These are phyloP conservation scores for Ianthella basta DNA, from an alignment of 37 sponge, comb jelly and placozoan species.

Conservation along the genomic window DNA sequence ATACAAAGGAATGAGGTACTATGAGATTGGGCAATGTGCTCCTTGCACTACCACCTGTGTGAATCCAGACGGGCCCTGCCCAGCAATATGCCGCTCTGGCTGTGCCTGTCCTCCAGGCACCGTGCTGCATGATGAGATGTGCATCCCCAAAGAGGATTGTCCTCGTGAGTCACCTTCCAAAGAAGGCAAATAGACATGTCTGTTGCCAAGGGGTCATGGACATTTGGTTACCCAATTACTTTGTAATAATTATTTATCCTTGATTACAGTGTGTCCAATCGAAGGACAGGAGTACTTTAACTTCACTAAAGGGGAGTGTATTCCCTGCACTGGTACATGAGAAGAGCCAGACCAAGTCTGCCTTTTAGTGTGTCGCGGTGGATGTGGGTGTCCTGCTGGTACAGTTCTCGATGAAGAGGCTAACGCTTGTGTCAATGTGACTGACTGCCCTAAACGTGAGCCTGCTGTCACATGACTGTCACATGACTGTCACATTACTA, in stretches of 20 bases:
- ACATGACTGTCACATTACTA: no score
- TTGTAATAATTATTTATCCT: no score
- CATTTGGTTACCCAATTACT: no score
- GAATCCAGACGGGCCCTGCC: constrained; percentile 41
- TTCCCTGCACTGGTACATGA: constrained; percentile 41
- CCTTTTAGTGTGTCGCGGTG: constrained; percentile 17
- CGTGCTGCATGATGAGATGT: constrained; percentile 26
- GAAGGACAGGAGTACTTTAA: constrained; percentile 24
- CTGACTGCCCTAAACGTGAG: not conserved
- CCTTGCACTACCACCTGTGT: constrained; percentile 41
- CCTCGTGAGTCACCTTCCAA: no score
- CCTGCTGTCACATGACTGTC: no score
- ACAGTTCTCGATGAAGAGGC: constrained; percentile 25
- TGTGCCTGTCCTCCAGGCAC: constrained; percentile 46
- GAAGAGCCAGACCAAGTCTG: constrained; percentile 44
- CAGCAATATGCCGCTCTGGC: constrained; percentile 25
- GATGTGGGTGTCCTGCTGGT: constrained; percentile 47
- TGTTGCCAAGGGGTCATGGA: no score
- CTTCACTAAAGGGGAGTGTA: not conserved
- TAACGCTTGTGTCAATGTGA: not conserved
- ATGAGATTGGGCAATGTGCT: not conserved
- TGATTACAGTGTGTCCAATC: not conserved
- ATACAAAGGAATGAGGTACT: constrained; percentile 5
- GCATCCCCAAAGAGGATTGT: not conserved
- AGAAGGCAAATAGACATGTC: not conserved